Percentiles rank a stretch among this genome's conserved stretches.
Evolutionary conservation across 2,113 vertebrate genomes (phyloP).

Genomic region (Nannospalax galili): DNA sequence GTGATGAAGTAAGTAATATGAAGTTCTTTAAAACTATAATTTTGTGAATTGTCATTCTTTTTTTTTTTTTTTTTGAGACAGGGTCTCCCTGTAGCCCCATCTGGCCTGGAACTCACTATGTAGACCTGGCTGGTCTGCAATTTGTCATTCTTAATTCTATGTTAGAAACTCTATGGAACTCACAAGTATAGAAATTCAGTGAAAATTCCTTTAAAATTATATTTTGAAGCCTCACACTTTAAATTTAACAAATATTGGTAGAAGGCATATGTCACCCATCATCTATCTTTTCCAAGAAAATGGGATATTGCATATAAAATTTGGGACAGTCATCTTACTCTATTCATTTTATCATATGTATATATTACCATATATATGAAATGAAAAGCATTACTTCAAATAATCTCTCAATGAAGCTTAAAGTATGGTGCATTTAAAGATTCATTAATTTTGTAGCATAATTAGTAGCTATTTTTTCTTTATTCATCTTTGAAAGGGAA

Average conservation of each 20-base stretch:
- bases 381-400: background rate
- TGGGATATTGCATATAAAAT: background rate
- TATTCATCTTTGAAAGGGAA: slow-evolving; percentile 33
- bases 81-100: too few species aligned
- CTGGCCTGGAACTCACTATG: too few species aligned
- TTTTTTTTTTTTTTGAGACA: too few species aligned
- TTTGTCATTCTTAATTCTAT: background rate
- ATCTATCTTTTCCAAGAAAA: background rate
- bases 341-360: background rate
- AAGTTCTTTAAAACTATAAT: too few species aligned
- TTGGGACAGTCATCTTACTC: background rate
- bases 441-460: background rate
- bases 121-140: too few species aligned
- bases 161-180: background rate
- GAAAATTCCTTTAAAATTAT: background rate
- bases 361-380: background rate
- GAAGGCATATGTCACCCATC: background rate
- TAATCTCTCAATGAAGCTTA: background rate
- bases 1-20: too few species aligned
- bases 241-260: background rate
- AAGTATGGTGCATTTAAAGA: slow-evolving; percentile 8
- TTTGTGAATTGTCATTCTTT: too few species aligned
- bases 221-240: background rate
- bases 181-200: background rate
- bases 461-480: background rate